phyloP scores from a whole-genome alignment of 2,113 vertebrate genomes.

The Odocoileus hemionus region DNA sequence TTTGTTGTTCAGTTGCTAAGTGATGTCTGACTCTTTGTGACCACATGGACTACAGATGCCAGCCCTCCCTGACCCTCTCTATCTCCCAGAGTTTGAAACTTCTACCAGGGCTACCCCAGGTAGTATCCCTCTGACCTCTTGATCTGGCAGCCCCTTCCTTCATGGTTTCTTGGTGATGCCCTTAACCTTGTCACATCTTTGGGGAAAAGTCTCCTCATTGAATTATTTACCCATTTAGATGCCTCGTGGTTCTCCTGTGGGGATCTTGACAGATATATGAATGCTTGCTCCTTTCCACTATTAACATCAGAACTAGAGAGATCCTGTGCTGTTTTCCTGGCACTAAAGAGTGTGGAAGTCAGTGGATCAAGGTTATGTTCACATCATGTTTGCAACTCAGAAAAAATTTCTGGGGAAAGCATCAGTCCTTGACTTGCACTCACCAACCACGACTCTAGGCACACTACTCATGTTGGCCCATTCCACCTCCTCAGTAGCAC shows the following conservation, averaged over 20 bases:
- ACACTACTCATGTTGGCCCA: rapidly evolving
- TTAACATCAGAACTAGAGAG: neutral
- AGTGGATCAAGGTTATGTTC: neutral
- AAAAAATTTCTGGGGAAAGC: neutral
- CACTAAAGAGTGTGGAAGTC: neutral
- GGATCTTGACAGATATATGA: neutral
- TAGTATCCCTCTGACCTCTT: neutral
- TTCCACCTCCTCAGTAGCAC: neutral
- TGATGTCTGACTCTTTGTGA: neutral
- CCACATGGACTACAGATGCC: neutral
- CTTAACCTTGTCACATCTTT: neutral
- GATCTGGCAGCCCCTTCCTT: neutral
- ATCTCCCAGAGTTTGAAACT: neutral
- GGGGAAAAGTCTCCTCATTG: neutral
- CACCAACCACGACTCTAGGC: neutral
- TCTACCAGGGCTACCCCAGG: neutral
- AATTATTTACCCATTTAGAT: neutral
- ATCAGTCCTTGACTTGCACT: neutral
- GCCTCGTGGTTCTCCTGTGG: neutral
- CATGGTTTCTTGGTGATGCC: neutral
- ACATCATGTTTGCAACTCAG: neutral
- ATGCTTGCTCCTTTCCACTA: neutral
- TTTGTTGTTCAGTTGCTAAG: neutral
- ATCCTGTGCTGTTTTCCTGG: neutral
- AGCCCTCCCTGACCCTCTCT: neutral